Percentiles rank a stretch among this genome's conserved stretches.
Evolutionary conservation across 2,888 invertebrate species (phyloP).

Genomic region (Ormyrus rosae): DNA sequence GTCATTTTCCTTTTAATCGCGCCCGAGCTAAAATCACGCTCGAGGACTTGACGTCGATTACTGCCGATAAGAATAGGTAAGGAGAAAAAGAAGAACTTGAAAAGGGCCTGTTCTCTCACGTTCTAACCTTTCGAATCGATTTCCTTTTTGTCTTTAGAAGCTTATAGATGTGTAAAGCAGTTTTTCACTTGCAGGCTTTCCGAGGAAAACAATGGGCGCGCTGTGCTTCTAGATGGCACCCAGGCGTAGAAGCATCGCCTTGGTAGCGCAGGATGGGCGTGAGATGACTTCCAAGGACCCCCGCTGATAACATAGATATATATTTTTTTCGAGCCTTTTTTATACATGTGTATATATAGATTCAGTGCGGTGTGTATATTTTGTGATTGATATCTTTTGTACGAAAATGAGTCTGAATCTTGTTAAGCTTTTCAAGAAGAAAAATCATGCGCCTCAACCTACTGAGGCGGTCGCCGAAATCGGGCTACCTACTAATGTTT

Average conservation of each 20-base stretch:
- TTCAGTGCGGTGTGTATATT: neutral
- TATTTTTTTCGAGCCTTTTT: constrained; percentile 10
- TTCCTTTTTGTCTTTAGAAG: constrained; percentile 30
- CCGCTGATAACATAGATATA: neutral
- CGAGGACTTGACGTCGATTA: constrained; percentile 11
- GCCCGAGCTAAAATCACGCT: constrained; percentile 26
- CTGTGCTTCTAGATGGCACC: constrained; percentile 39
- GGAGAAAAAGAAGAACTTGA: neutral
- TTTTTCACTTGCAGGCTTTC: neutral
- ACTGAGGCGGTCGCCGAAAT: constrained; percentile 81
- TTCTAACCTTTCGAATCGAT: constrained; percentile 32
- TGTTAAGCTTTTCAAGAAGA: constrained; percentile 73
- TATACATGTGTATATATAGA: constrained; percentile 18
- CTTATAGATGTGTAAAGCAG: neutral
- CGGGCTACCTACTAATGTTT: constrained; percentile 90
- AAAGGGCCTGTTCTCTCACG: constrained; percentile 19
- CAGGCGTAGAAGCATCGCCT: constrained; percentile 27
- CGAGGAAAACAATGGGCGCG: constrained; percentile 41
- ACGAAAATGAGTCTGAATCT: constrained; percentile 73
- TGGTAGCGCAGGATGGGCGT: constrained; percentile 36
- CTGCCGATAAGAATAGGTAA: constrained; percentile 12
- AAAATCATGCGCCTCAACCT: constrained; percentile 51
- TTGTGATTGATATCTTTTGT: constrained; percentile 1
- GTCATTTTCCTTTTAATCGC: constrained; percentile 53
- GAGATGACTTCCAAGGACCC: constrained; percentile 24